Conservation (phyloP, 2,888 invertebrate species). For the Ochlodes sylvanus region DNA sequence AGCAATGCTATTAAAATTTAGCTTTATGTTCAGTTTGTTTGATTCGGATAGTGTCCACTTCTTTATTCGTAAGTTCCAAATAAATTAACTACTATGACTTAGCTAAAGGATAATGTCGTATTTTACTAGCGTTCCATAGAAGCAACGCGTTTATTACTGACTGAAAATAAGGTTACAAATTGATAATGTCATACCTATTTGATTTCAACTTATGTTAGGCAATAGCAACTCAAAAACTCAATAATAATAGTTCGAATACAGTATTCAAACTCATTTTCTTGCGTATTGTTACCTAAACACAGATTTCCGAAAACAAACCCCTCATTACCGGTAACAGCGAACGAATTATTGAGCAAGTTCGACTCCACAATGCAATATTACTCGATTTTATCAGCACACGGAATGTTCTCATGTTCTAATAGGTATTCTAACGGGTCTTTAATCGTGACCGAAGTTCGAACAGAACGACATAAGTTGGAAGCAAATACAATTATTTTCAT, state of each 20-base stretch:
- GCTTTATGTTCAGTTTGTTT: no score
- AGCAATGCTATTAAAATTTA: not conserved
- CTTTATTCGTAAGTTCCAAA: no score
- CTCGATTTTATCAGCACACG: slow-evolving; percentile 37
- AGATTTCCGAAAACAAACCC: slow-evolving; percentile 18
- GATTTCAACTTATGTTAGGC: no score
- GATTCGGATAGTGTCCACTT: no score
- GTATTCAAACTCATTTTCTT: not conserved
- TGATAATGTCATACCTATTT: no score
- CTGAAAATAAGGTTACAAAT: no score
- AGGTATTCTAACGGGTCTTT: slow-evolving; percentile 37
- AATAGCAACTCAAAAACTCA: no score
- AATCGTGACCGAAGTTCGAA: slow-evolving; percentile 32
- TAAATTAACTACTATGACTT: no score
- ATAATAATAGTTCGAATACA: no score
- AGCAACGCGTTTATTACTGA: no score
- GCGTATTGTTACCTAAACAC: not conserved
- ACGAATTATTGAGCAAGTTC: slow-evolving; percentile 23
- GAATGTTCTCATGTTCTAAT: slow-evolving; percentile 38
- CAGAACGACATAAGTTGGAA: slow-evolving; percentile 21
- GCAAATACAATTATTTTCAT: slow-evolving; percentile 29
- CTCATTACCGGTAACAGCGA: slow-evolving; percentile 26
- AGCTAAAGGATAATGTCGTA: no score
- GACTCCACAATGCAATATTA: slow-evolving; percentile 33
- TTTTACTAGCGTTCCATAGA: no score